phyloP scores from a whole-genome alignment of 2,888 invertebrate genomes.

The Dicranocentrus wangi region DNA sequence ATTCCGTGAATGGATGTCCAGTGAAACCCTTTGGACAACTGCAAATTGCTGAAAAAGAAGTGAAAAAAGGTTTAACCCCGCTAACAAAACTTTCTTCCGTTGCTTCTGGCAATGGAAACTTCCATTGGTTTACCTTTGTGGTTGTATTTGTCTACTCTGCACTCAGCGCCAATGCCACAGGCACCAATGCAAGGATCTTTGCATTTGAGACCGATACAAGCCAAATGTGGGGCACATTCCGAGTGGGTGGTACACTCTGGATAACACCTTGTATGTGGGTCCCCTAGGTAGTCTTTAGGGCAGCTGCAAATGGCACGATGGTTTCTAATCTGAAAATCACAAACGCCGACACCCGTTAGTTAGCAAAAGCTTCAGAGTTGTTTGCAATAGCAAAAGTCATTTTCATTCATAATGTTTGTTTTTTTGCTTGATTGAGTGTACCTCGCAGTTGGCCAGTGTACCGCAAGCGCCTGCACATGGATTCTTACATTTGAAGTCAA shows the following conservation, averaged over 20 bases:
- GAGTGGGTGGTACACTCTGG: slow-evolving; percentile 87
- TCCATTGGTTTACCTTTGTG: slow-evolving; percentile 56
- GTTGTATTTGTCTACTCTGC: slow-evolving; percentile 79
- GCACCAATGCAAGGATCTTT: slow-evolving; percentile 86
- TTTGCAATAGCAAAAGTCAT: too few species aligned
- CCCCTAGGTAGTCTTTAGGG: slow-evolving; percentile 83
- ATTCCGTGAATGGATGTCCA: slow-evolving; percentile 87
- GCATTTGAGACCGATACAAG: slow-evolving; percentile 88
- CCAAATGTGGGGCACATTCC: slow-evolving; percentile 83
- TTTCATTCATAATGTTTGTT: too few species aligned
- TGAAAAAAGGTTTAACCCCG: too few species aligned
- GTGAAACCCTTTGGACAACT: slow-evolving; percentile 83
- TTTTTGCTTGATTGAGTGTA: too few species aligned
- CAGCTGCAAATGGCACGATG: slow-evolving; percentile 72
- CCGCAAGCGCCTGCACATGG: slow-evolving; percentile 84
- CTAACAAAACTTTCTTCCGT: too few species aligned
- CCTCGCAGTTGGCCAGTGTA: slow-evolving; percentile 85
- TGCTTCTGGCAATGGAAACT: too few species aligned
- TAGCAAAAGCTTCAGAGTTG: too few species aligned
- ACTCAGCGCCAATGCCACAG: slow-evolving; percentile 84
- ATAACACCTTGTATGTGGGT: slow-evolving; percentile 84
- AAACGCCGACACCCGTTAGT: too few species aligned
- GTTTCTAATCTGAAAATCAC: slow-evolving; percentile 64
- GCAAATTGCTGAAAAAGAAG: slow-evolving; percentile 49
- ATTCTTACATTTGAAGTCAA: slow-evolving; percentile 83